Base-by-base conservation (phyloP, 1,140 invertebrate species). In the Parasteatoda tepidariorum region DNA sequence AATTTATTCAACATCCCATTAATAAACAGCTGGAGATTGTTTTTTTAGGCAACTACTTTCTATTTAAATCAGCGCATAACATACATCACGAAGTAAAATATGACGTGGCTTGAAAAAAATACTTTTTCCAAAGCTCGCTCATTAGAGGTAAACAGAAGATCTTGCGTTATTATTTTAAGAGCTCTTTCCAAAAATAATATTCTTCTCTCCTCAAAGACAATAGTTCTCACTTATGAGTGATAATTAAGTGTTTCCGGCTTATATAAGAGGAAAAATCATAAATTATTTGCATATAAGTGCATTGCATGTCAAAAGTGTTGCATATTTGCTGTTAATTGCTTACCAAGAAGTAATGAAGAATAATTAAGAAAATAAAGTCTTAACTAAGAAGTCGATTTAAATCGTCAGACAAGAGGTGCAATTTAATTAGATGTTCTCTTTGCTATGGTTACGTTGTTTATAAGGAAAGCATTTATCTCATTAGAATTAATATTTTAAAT, bases 181-280 rank as follows among this genome's bases (percentile, higher is more conserved):
- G 2, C 24, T 22, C 18, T 59, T 7, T n/a, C 57, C n/a, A 22
- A 59, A 59, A 59, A n/a, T 26, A 59, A 59, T 26, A 59, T 26
- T n/a, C 24, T n/a, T 26, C 15, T 26, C 57, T 22, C 57, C 24
- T 59, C 18, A 59, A 59, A 59, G 18, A 59, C 57, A 59, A 59
- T 59, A 59, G 24, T 59, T n/a, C n/a, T 22, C 7, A n/a, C 7
- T 22, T 11, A 1, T 26, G 24, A 59, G n/a, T n/a, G 57, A 26
- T 59, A 59, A 59, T 59, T 59, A 59, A 59, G 57, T 59, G 57
- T n/a, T 59, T 59, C 57, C 24, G 57, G 57, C 57, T 59, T 59
- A 59, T 59, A 26, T n/a, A n/a, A 7, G n/a, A 13, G 18, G 18
- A 7, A 26, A 59, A 59, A 26, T 59, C 57, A 59, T 59, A 59